Conservation (phyloP, 2,888 invertebrate species). For the Drosophila melanosoma region DNA sequence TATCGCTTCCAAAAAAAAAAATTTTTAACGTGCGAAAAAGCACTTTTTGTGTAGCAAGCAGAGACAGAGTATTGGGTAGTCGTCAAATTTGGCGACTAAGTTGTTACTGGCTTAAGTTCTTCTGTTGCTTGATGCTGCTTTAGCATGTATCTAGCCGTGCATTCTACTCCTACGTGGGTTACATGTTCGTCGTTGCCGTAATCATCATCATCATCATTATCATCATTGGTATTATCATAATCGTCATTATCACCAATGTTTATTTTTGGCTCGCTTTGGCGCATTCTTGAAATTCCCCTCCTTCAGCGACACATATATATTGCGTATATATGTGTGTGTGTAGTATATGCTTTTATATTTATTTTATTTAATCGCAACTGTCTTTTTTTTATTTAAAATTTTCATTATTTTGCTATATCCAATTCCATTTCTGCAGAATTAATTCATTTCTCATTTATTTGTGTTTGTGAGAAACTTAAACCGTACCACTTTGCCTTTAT, state of each 20-base stretch:
- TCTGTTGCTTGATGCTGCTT: constrained; percentile 17
- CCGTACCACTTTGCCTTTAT: constrained; percentile 6
- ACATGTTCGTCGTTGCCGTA: constrained; percentile 2
- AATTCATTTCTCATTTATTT: constrained; percentile 4
- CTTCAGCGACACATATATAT: neutral
- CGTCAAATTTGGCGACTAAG: no score
- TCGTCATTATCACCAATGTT: constrained; percentile 49
- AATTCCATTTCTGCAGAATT: constrained; percentile 48
- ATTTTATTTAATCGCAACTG: neutral
- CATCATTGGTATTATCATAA: constrained; percentile 37
- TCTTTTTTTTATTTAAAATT: constrained; percentile 3
- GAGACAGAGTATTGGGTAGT: neutral
- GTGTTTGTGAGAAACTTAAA: constrained; percentile 31
- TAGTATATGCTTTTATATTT: neutral
- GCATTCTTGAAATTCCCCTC: constrained; percentile 27
- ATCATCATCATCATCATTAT: constrained; percentile 24
- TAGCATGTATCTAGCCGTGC: constrained; percentile 23
- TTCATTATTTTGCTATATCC: constrained; percentile 26
- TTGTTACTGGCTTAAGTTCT: constrained; percentile 45
- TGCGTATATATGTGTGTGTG: neutral
- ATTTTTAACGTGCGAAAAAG: neutral
- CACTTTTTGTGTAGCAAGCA: neutral
- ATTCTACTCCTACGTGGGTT: constrained; percentile 37
- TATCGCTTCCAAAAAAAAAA: neutral
- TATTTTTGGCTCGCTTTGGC: constrained; percentile 52